A percentile compares a stretch with the other conserved stretches of the same genome.
These are phyloP conservation scores for Pseudopodoces humilis DNA, from an alignment of 2,113 vertebrate genomes.

Conservation along the genomic window DNA sequence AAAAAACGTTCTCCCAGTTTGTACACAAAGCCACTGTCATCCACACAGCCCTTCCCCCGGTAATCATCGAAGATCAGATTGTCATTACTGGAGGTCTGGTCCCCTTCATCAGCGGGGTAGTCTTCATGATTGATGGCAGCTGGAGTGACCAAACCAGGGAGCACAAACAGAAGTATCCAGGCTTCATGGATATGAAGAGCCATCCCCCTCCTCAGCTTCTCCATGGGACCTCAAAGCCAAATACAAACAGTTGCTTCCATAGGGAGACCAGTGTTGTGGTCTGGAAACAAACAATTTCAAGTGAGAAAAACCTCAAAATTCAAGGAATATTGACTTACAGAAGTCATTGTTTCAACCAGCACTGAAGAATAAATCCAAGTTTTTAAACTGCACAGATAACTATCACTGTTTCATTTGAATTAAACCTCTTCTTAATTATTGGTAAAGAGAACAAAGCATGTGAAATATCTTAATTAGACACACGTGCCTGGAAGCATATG, in stretches of 20 bases:
- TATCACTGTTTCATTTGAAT: neutral
- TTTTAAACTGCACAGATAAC: neutral
- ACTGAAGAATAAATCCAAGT: neutral
- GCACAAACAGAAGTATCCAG: constrained; percentile 86
- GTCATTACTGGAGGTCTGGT: constrained; percentile 88
- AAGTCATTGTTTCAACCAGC: neutral
- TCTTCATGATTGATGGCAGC: constrained; percentile 91
- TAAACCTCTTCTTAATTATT: neutral
- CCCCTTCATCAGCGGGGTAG: constrained; percentile 90
- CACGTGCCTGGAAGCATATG: neutral
- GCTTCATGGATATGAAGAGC: constrained; percentile 85
- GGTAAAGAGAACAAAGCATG: neutral
- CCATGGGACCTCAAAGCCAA: constrained; percentile 73
- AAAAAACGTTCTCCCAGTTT: constrained; percentile 97
- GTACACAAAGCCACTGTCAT: constrained; percentile 99
- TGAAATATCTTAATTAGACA: neutral
- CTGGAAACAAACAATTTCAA: constrained; percentile 73
- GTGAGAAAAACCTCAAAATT: constrained; percentile 52
- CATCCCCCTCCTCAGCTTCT: constrained; percentile 87
- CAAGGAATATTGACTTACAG: neutral
- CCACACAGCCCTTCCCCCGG: constrained; percentile 97
- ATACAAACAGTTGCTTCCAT: constrained; percentile 78
- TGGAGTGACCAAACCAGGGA: constrained; percentile 79
- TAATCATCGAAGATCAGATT: constrained; percentile 97
- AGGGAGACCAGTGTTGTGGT: constrained; percentile 64